Evolutionary conservation across 2,113 vertebrate species (phyloP), one percentile per base, ranked within the genome.

Genomic region (Syngnathus scovelli): DNA sequence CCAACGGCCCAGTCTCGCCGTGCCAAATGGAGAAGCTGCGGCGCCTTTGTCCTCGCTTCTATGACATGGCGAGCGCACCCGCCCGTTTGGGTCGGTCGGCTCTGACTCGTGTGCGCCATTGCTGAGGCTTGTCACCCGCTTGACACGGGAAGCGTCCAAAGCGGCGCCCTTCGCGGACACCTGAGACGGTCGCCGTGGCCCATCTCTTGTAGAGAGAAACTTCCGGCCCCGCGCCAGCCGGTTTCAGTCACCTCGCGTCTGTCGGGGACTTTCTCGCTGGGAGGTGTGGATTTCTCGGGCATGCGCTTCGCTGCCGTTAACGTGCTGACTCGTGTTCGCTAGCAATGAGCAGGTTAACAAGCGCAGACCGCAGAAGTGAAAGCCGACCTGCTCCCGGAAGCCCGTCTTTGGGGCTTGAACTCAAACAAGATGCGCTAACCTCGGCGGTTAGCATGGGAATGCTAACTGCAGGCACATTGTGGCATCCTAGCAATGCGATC

Each of bases 181-280:
- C 70, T 72, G 68, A 77, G 78, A 72, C 16, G 56, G 65, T 51
- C 62, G 0, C 66, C 2, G n/a, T n/a, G 70, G 51, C 72, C 51
- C 7, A 48, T 64, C 7, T 63, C 1, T 0, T 62, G 43, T 62
- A 58, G 66, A 64, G 55, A 72, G 44, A 52, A 21, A 44, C 54
- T 80, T 79, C 68, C 60, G 38, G 44, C 21, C 7, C 19, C 41
- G n/a, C 3, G 56, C 7, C 9, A 10, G 6, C 48, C 64, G 43
- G 41, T 59, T 63, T 46, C 59, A 5, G 74, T 66, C 78, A 74
- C 78, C 66, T 82, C 77, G 71, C 48, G 49, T 21, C 79, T 83
- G 85, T 83, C 83, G 85, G 86, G 88, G 88, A 87, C 85, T 89
- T 87, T 88, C 87, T 85, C 70, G 36, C 0, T 15, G 51, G 71